Conservation (phyloP, 2,797 vertebrate genomes). For the Tadarida brasiliensis region DNA sequence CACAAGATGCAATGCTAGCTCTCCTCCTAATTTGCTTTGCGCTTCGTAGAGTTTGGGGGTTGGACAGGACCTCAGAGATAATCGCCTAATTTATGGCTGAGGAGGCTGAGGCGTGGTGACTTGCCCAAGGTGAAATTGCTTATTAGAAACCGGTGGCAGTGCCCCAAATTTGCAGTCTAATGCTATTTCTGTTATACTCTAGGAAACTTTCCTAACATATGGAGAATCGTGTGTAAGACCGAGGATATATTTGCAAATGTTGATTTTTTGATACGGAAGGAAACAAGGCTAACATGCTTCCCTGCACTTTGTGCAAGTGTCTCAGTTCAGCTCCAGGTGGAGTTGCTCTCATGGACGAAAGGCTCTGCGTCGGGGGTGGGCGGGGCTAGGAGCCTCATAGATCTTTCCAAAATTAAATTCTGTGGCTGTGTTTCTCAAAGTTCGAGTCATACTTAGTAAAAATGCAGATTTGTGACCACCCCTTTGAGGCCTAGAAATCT, state of each 20-base stretch:
- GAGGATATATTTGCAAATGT: constrained; percentile 27
- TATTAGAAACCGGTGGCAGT: neutral
- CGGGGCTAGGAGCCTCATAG: neutral
- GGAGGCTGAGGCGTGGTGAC: neutral
- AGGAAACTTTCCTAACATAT: neutral
- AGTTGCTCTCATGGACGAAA: neutral
- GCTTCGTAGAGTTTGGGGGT: neutral
- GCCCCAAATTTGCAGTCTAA: neutral
- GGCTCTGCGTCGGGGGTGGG: neutral
- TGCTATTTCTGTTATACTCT: neutral
- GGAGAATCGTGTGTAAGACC: neutral
- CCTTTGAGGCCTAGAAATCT: neutral
- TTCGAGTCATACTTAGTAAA: neutral
- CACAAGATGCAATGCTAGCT: neutral
- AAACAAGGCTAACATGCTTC: constrained; percentile 8
- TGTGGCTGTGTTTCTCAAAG: constrained; percentile 6
- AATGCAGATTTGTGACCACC: neutral
- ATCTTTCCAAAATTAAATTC: constrained; percentile 17
- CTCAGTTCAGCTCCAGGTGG: constrained; percentile 40
- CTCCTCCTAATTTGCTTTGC: neutral
- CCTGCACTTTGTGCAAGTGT: constrained; percentile 26
- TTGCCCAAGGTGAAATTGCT: neutral
- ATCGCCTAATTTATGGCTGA: neutral
- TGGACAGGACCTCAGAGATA: neutral
- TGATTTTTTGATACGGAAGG: constrained; percentile 51